These are phyloP conservation scores for Planococcus citri DNA, from an alignment of 1,140 invertebrate species.

Conservation along the genomic window DNA sequence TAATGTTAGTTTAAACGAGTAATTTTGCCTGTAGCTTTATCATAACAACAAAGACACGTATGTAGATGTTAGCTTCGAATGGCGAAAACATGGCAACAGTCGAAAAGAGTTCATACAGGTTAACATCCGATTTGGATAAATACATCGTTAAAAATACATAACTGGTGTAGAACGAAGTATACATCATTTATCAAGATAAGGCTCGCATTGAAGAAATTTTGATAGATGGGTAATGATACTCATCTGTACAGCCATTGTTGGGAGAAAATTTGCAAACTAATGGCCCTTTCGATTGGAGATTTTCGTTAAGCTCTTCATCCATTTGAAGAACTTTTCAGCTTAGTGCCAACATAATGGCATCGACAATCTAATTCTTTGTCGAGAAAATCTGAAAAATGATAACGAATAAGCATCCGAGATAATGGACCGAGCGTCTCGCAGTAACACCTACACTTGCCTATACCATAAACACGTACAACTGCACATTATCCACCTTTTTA, in stretches of 20 bases:
- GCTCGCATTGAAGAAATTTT: background rate
- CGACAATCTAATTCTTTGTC: background rate
- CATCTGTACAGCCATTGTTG: background rate
- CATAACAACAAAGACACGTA: no score
- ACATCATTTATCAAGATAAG: background rate
- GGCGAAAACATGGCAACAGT: no score
- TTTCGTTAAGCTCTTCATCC: background rate
- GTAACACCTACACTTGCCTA: no score
- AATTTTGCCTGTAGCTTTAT: no score
- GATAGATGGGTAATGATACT: background rate
- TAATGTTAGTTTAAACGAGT: no score
- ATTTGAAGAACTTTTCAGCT: background rate
- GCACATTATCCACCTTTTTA: no score
- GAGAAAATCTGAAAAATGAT: background rate
- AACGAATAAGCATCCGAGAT: no score
- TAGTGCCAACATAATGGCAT: background rate
- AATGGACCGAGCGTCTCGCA: no score
- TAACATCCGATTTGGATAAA: background rate
- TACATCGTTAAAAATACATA: constrained; percentile 4
- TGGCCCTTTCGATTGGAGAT: background rate
- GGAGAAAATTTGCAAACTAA: background rate
- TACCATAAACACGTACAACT: no score
- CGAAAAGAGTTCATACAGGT: no score
- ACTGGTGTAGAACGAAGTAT: background rate
- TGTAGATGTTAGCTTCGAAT: no score